Evolutionary conservation across 1,140 invertebrate species (phyloP).

Genomic region (Ceratoteleas bidentatus): DNA sequence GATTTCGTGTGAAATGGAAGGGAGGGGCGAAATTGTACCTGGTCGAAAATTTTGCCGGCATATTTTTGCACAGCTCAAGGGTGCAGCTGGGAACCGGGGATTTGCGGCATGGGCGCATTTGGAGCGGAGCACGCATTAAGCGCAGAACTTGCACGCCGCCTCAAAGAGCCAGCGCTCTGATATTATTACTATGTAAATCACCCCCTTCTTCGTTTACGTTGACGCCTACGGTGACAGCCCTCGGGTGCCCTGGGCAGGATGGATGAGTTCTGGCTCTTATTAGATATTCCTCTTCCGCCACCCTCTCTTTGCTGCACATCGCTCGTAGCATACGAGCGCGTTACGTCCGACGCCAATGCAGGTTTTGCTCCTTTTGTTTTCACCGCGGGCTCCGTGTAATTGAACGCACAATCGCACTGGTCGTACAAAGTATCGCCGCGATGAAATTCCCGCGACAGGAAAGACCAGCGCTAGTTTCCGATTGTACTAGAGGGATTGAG

Average conservation of each 20-base stretch:
- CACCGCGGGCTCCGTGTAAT: slow-evolving; percentile 59
- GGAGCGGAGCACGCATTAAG: slow-evolving; percentile 57
- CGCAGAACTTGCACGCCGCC: slow-evolving; percentile 42
- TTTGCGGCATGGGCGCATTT: slow-evolving; percentile 54
- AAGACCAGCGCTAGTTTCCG: background rate
- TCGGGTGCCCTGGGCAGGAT: slow-evolving; percentile 72
- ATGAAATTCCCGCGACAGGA: slow-evolving; percentile 5
- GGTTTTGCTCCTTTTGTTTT: slow-evolving; percentile 52
- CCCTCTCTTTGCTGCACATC: slow-evolving; percentile 55
- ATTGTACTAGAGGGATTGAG: too few species aligned
- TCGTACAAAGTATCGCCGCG: slow-evolving; percentile 39
- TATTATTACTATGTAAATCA: slow-evolving; percentile 82
- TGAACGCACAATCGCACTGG: slow-evolving; percentile 62
- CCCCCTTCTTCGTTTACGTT: slow-evolving; percentile 71
- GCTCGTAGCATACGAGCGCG: slow-evolving; percentile 64
- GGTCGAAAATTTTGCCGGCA: slow-evolving; percentile 5
- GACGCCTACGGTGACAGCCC: slow-evolving; percentile 70
- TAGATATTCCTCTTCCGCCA: slow-evolving; percentile 74
- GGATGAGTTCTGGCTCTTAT: slow-evolving; percentile 79
- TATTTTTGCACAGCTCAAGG: slow-evolving; percentile 51
- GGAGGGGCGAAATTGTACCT: slow-evolving; percentile 47
- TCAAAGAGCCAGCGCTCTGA: slow-evolving; percentile 69
- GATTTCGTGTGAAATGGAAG: slow-evolving; percentile 42
- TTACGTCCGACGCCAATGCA: slow-evolving; percentile 46
- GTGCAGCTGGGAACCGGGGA: slow-evolving; percentile 52